Evolutionary conservation across 2,888 invertebrate genomes (phyloP), one percentile per base, ranked within the genome.

Genomic region (Noctua comes): DNA sequence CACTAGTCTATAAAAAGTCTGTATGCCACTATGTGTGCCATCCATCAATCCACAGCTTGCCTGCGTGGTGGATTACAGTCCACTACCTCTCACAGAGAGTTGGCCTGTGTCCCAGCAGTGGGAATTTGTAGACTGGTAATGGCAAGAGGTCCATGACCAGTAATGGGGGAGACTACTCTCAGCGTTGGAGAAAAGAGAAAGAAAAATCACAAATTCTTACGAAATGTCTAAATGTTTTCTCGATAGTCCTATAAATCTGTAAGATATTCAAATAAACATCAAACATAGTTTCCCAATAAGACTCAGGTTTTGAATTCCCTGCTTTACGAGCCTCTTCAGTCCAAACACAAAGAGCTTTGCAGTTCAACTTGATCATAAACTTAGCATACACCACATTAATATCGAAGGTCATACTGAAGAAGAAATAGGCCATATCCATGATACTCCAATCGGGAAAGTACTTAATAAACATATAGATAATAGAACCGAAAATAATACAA

Each of bases 261-360:
- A 80, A 68, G 16, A 80, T 80, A 13, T 80, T 57, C 16, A 69
- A 11, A 69, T 68, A 80, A 18, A 81, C 31, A 31, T 74, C 81
- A 69, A 65, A 80, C 80, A 81, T 74, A 11, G 13, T n/a, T 48
- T 69, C 31, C 80, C 81, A 80, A 57, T 69, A 81, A 65, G 18
- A 31, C 18, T 80, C 80, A 40, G 48, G 21, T 43, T 65, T 40
- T n/a, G 48, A 27, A n/a, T 74, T 68, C 10, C 69, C 75, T 31
- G 74, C 62, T 43, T 64, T 36, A 1, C 31, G 62, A 48, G 75
- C 46, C 21, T 69, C 68, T 48, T 65, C 46, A 4, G 24, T 51
- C 81, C 80, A 80, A 48, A 69, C 36, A 64, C 62, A 46, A 46
- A 79, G 62, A 27, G 36, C 24, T n/a, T 62, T 70, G 36, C 54